Conservation (phyloP, 2,797 vertebrate genomes). For the Balearica regulorum region DNA sequence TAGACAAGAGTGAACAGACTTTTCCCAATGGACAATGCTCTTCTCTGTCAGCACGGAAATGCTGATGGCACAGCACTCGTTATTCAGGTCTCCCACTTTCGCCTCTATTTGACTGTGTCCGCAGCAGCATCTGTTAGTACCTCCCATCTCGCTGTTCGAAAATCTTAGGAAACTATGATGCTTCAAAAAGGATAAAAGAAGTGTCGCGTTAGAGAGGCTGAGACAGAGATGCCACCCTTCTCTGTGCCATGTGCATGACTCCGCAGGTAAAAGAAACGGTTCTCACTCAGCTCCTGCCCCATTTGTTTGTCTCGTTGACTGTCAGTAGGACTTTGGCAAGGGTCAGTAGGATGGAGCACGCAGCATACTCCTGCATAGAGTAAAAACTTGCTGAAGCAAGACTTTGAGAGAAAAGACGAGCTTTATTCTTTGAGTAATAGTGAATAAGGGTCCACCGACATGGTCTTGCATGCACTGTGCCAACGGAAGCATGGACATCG, state of each 20-base stretch:
- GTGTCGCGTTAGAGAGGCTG: not conserved
- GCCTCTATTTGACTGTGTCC: not conserved
- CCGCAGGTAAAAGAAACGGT: not conserved
- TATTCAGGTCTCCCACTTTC: not conserved
- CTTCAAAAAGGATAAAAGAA: not conserved
- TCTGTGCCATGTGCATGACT: fast-evolving
- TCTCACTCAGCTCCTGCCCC: not conserved
- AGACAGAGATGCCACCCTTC: not conserved
- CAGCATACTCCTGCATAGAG: not conserved
- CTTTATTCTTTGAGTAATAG: not conserved
- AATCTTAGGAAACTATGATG: not conserved
- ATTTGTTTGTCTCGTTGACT: not conserved
- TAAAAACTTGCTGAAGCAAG: not conserved
- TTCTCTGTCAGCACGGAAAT: not conserved
- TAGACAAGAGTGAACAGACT: not conserved
- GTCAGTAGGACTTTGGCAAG: not conserved
- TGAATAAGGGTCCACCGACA: not conserved
- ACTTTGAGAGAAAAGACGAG: not conserved
- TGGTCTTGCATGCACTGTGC: fast-evolving
- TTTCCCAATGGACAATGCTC: not conserved
- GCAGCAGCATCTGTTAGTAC: not conserved
- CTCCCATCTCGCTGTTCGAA: fast-evolving
- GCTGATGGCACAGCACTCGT: not conserved
- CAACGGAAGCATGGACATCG: fast-evolving
- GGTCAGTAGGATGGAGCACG: fast-evolving